These are phyloP conservation scores for Tetramorium parvispinum DNA, from an alignment of 1,140 invertebrate genomes.

Conservation along the genomic window DNA sequence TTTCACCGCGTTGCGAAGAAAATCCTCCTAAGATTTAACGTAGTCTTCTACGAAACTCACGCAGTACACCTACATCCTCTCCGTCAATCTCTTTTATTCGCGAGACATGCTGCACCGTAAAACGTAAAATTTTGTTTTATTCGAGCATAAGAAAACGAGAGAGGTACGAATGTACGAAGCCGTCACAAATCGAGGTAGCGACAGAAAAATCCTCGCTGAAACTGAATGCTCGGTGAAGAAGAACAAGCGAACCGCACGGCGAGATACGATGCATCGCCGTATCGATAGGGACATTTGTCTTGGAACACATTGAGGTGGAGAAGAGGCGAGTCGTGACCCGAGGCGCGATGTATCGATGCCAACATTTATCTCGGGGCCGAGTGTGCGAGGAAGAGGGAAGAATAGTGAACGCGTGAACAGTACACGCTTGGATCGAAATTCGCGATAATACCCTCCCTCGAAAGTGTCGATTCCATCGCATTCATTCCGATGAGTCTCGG, in stretches of 20 bases:
- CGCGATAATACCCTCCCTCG: conserved; percentile 38
- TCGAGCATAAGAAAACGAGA: not conserved
- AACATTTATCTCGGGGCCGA: conserved; percentile 39
- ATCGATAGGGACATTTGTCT: conserved; percentile 57
- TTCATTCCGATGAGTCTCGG: conserved; percentile 23
- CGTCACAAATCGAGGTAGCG: conserved; percentile 11
- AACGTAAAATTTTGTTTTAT: not conserved
- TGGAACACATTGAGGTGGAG: conserved; percentile 39
- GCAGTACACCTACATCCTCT: not conserved
- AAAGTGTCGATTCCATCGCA: conserved; percentile 48
- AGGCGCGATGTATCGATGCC: conserved; percentile 49
- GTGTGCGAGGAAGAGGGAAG: not conserved
- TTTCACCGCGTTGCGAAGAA: not conserved
- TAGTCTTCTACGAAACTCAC: not conserved
- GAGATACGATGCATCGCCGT: conserved; percentile 38
- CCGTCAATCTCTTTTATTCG: not conserved
- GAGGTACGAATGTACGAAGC: not conserved
- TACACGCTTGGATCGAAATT: conserved; percentile 41
- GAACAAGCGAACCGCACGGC: conserved; percentile 9
- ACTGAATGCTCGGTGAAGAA: not conserved
- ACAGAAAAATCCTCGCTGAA: conserved; percentile 31
- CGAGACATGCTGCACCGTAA: not conserved
- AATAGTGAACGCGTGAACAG: not conserved
- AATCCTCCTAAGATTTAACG: not conserved
- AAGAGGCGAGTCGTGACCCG: conserved; percentile 44